phyloP scores from a whole-genome alignment of 2,888 invertebrate species.

The Lydus trimaculatus region DNA sequence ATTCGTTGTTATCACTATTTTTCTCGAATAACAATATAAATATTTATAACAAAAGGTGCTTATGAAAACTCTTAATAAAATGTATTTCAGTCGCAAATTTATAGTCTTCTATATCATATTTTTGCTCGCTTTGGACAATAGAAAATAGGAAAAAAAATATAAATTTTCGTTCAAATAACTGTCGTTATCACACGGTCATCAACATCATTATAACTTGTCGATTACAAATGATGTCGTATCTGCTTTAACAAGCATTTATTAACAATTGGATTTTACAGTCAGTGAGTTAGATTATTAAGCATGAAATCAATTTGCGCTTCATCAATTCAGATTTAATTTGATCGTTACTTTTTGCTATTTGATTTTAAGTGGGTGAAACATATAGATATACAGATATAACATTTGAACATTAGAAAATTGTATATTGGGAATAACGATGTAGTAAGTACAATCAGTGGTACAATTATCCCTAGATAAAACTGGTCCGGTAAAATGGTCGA shows the following conservation, averaged over 20 bases:
- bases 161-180: too few species aligned
- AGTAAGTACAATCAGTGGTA: neutral
- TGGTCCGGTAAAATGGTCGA: neutral
- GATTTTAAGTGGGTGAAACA: neutral
- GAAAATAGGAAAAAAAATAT: too few species aligned
- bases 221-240: neutral
- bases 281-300: neutral
- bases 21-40: neutral
- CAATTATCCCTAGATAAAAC: neutral
- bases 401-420: neutral
- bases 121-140: neutral
- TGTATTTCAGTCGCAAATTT: neutral
- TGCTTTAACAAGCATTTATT: neutral
- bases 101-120: neutral
- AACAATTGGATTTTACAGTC: neutral
- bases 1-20: neutral
- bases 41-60: neutral
- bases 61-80: neutral
- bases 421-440: neutral
- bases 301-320: neutral
- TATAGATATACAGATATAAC: neutral
- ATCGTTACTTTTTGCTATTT: neutral
- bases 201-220: neutral
- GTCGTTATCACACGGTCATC: neutral
- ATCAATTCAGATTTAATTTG: neutral